Evolutionary conservation across 2,113 vertebrate genomes (phyloP), one percentile per base, ranked within the genome.

Genomic region (Etheostoma spectabile): DNA sequence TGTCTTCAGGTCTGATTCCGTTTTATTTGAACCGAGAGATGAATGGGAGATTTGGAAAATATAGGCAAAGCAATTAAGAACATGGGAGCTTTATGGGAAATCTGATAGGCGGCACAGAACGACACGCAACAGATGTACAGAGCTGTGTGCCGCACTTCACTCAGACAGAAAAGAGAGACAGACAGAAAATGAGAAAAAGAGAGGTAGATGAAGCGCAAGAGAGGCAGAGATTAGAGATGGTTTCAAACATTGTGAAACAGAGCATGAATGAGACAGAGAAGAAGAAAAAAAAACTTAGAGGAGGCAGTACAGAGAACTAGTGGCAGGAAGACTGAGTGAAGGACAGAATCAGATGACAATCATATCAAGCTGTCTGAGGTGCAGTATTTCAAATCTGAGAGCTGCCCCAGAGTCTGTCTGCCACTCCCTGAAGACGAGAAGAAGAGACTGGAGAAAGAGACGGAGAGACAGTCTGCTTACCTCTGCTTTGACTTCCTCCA

Each of bases 401-500:
- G 70, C 65, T 82, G 62, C 62, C 80, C 68, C 55, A 7, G 73
- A 85, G 85, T 83, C 73, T 53, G 79, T 87, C 79, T 86, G 89
- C 83, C 88, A 86, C 90, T 90, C 92, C 86, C 87, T 60, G 76
- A 85, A 86, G 87, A 91, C 60, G 22, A 89, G 68, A 80, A 72
- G 55, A 73, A 71, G 22, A 52, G 46, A 79, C 22, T 18, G 55
- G 59, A n/a, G n/a, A 57, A 77, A 80, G 42, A 70, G 35, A 76
- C 27, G 19, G 60, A 27, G 53, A 59, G 66, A 77, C 51, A 49
- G 83, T 46, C 71, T 57, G 78, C 95, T 97, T 96, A 97, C 97
- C 98, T 99, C 97, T 72, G 88, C 87, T 89, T 91, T 95, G 93
- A 98, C 97, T 96, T 95, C 95, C 93, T 83, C 92, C 88, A 94